phyloP scores from a whole-genome alignment of 2,113 vertebrate genomes.

The Cyprinus carpio region DNA sequence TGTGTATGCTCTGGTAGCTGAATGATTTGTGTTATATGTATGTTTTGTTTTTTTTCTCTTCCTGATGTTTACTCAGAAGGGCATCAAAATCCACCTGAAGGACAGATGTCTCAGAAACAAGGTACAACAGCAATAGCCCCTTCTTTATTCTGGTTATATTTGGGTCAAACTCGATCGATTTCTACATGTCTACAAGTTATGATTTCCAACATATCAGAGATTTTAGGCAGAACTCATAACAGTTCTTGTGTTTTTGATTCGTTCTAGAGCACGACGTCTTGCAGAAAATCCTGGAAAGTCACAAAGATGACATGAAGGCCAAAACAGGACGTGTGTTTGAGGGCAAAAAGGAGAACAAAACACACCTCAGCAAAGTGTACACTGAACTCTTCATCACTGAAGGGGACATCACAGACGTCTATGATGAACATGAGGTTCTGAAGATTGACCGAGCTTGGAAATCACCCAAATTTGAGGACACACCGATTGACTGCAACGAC shows the following conservation, averaged over 20 bases:
- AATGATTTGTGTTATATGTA: background rate
- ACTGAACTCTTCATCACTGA: constrained; percentile 53
- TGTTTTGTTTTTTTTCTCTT: background rate
- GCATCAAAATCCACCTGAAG: background rate
- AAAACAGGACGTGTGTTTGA: constrained; percentile 39
- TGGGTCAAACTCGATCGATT: background rate
- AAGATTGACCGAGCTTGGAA: constrained; percentile 30
- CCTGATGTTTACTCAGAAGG: background rate
- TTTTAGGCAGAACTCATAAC: background rate
- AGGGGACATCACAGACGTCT: constrained; percentile 35
- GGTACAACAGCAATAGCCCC: background rate
- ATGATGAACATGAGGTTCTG: constrained; percentile 50
- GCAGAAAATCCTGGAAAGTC: background rate
- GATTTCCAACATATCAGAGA: background rate
- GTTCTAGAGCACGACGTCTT: background rate
- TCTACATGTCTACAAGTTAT: background rate
- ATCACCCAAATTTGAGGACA: background rate
- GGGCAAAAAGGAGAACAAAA: constrained; percentile 46
- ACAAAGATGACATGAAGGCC: constrained; percentile 26
- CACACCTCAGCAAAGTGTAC: constrained; percentile 36
- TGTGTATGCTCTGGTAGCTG: background rate
- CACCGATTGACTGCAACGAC: constrained; percentile 44
- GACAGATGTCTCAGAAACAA: background rate
- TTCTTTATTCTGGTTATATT: background rate
- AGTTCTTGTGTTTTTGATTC: background rate